Evolutionary conservation across 2,113 vertebrate species (phyloP).

Genomic region (Neogobius melanostomus): DNA sequence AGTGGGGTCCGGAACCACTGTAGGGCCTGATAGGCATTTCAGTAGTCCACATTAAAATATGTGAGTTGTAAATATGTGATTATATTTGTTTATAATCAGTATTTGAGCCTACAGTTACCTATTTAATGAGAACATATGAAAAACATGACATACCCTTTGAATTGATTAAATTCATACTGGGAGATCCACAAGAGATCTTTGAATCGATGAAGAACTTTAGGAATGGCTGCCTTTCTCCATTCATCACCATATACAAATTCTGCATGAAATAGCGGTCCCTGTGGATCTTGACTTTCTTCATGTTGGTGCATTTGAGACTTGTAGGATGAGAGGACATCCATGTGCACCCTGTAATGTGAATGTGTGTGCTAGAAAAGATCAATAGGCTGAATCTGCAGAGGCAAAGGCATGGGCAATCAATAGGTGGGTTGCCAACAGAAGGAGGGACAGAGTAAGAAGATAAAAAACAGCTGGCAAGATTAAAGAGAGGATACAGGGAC

Average conservation of each 20-base stretch:
- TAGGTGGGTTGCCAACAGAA: constrained; percentile 74
- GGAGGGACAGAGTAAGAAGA: constrained; percentile 64
- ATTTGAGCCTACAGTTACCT: too few relatives aligned
- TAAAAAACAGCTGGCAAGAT: constrained; percentile 62
- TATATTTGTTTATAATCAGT: too few relatives aligned
- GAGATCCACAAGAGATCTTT: too few relatives aligned
- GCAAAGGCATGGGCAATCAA: constrained; percentile 81
- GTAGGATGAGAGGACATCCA: constrained; percentile 16
- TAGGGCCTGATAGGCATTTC: too few relatives aligned
- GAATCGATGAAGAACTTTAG: too few relatives aligned
- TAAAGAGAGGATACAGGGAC: constrained; percentile 56
- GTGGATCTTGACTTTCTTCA: constrained; percentile 12
- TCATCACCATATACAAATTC: constrained; percentile 59
- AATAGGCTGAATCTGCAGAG: constrained; percentile 79
- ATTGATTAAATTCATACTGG: too few relatives aligned
- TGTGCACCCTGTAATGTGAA: constrained; percentile 36
- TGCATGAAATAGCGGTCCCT: constrained; percentile 53
- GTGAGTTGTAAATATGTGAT: too few relatives aligned
- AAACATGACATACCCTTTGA: too few relatives aligned
- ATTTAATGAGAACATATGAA: too few relatives aligned
- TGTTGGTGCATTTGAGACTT: constrained; percentile 8
- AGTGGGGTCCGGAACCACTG: too few relatives aligned
- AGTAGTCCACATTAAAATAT: too few relatives aligned
- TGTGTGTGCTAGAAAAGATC: constrained; percentile 69
- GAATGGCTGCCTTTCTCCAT: constrained; percentile 27